Evolutionary conservation across 2,113 vertebrate genomes (phyloP).

Genomic region (Sarotherodon lohbergeri): DNA sequence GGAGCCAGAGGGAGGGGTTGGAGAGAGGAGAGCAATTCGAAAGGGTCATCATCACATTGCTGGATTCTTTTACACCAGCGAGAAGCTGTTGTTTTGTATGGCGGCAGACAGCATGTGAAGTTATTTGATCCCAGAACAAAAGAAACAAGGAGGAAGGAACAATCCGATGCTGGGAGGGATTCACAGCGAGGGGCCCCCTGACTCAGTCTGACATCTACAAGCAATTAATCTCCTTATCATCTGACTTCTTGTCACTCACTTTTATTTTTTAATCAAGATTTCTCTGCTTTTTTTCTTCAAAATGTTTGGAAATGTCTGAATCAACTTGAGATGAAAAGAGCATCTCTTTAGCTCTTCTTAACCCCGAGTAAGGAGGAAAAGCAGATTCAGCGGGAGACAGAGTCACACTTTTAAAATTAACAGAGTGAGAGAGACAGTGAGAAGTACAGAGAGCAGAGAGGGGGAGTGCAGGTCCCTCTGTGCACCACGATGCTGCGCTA

Average conservation of each 20-base stretch:
- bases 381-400: background rate
- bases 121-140: constrained; percentile 78
- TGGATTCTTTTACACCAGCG: constrained; percentile 76
- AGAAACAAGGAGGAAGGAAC: constrained; percentile 51
- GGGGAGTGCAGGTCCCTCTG: background rate
- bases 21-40: constrained; percentile 67
- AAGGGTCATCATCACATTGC: constrained; percentile 75
- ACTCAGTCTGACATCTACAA: background rate
- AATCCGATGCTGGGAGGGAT: constrained; percentile 46
- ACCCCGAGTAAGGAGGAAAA: background rate
- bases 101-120: constrained; percentile 69
- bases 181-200: constrained; percentile 26
- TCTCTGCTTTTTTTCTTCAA: background rate
- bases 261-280: background rate
- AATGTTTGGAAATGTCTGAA: background rate
- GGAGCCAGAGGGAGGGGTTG: constrained; percentile 62
- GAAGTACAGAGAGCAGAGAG: background rate
- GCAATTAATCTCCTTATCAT: background rate
- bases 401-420: background rate
- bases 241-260: background rate
- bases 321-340: background rate
- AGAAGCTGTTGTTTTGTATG: constrained; percentile 43
- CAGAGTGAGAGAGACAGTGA: background rate
- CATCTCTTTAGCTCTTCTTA: background rate
- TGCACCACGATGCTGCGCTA: constrained; percentile 85